These are phyloP conservation scores for Channa argus DNA, from an alignment of 2,113 vertebrate genomes.

Conservation along the genomic window DNA sequence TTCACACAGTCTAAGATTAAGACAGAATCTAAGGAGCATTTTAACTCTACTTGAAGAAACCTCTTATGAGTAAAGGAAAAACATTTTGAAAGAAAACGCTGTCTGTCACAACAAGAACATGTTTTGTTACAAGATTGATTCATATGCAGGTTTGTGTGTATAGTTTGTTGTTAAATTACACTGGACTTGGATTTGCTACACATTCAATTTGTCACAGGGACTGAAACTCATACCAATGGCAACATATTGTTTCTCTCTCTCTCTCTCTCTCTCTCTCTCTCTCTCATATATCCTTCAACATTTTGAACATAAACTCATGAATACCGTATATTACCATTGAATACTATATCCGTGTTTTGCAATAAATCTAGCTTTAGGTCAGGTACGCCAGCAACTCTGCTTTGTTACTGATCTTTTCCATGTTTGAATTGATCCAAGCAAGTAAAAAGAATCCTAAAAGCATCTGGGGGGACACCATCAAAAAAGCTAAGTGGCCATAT, in stretches of 20 bases:
- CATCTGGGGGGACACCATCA: neutral
- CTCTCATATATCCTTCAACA: too few relatives aligned
- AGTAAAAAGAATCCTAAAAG: neutral
- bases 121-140: neutral
- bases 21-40: neutral
- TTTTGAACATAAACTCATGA: too few relatives aligned
- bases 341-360: too few relatives aligned
- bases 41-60: neutral
- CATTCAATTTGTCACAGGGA: neutral
- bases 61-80: neutral
- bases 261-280: too few relatives aligned
- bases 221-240: too few relatives aligned
- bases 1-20: slow-evolving; percentile 30
- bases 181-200: too few relatives aligned
- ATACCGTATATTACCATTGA: too few relatives aligned
- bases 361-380: neutral
- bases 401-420: too few relatives aligned
- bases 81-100: neutral
- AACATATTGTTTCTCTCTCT: too few relatives aligned
- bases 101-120: neutral
- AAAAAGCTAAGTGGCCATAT: neutral
- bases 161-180: too few relatives aligned
- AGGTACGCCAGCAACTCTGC: too few relatives aligned
- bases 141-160: too few relatives aligned
- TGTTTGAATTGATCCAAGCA: neutral